Conservation (phyloP, 2,113 vertebrate species). For the Hymenochirus boettgeri region DNA sequence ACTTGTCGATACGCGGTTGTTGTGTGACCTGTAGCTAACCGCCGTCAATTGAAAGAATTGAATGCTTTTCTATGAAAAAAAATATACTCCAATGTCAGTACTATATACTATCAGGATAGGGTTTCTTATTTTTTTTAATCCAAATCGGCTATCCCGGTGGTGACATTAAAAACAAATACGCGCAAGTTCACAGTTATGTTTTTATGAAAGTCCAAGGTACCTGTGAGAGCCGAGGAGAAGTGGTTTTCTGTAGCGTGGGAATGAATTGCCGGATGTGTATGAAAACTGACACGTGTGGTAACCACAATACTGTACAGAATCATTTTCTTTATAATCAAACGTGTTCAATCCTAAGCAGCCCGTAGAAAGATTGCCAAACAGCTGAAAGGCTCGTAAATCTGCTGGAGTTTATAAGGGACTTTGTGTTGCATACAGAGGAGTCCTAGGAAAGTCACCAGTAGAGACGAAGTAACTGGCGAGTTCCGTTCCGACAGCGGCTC, state of each 20-base stretch:
- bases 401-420: too few relatives aligned
- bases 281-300: conserved; percentile 48
- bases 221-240: conserved; percentile 28
- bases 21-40: not conserved
- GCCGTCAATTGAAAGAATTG: not conserved
- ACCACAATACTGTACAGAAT: conserved; percentile 46
- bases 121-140: conserved; percentile 2
- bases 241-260: conserved; percentile 37
- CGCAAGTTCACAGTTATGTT: not conserved
- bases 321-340: conserved; percentile 46
- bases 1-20: too few relatives aligned
- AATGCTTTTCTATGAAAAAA: not conserved
- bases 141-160: conserved; percentile 8
- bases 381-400: too few relatives aligned
- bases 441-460: too few relatives aligned
- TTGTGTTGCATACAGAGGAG: too few relatives aligned
- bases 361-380: conserved; percentile 13
- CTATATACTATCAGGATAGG: not conserved
- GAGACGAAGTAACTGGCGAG: too few relatives aligned
- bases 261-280: conserved; percentile 43
- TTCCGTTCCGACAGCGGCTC: too few relatives aligned
- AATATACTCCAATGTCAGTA: not conserved
- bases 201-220: not conserved
- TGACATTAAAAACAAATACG: not conserved
- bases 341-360: conserved; percentile 41